Base-by-base conservation (phyloP, 2,888 invertebrate genomes). In the Amiota communis region DNA sequence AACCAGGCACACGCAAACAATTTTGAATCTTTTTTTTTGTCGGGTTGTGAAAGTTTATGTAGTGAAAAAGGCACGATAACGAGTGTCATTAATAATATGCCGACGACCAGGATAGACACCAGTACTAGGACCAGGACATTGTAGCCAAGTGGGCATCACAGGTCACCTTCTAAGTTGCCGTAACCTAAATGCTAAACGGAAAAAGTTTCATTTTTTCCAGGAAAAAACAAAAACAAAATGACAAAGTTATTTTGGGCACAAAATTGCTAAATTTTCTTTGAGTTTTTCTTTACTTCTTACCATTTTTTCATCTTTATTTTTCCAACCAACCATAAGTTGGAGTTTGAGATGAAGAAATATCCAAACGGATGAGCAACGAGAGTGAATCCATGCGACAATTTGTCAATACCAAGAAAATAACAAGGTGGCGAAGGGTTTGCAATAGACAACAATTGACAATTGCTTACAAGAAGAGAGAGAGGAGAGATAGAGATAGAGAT, bases 11-110 rank as follows among this genome's bases (percentile, higher is more conserved):
- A 63, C 65, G 49, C 46, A 64, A 48, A 65, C 53, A 64, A 59
- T 48, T 15, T 20, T 59, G 17, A 20, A 20, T 8, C 15, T 11
- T 20, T 71, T 71, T 71, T 57, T 57, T 70, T 57, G 46, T 36
- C 9, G 17, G 13, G 46, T 59, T 20, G 73, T 74, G 74, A 84
- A 87, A 86, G 83, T 89, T 89, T 88, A 89, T 89, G 89, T 87
- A 89, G 85, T 87, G 89, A 87, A 87, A 87, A 83, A 83, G 85
- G 85, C 84, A 87, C 74, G 89, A 88, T 88, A 88, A 88, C 88
- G 87, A 89, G 88, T 78, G 80, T 79, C 87, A 88, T 89, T 89
- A 87, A 88, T 89, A 89, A 88, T 87, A 79, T 79, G 23, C n/a
- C 23, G 51, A 23, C 23, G 23, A 23, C 23, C 23, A 23, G 23